Evolutionary conservation across 2,888 invertebrate genomes (phyloP).

Genomic region (Mesochorus sp.): DNA sequence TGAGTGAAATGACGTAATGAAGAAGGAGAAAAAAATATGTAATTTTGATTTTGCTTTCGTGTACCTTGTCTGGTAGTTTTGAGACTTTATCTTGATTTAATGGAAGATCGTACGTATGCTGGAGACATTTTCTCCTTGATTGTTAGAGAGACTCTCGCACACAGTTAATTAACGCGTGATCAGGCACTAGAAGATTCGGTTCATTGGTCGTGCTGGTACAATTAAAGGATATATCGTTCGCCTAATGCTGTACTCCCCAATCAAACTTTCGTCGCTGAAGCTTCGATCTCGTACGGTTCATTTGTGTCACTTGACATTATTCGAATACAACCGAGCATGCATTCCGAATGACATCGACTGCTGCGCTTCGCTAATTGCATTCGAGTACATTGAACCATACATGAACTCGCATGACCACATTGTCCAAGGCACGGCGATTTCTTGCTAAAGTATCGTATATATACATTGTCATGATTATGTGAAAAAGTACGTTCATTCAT

Average conservation of each 20-base stretch:
- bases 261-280: constrained; percentile 37
- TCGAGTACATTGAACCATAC: not conserved
- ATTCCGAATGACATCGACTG: constrained; percentile 13
- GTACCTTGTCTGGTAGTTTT: constrained; percentile 13
- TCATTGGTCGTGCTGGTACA: not conserved
- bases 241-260: constrained; percentile 11
- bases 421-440: not conserved
- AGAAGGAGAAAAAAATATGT: too few species aligned
- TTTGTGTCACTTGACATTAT: too few species aligned
- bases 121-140: constrained; percentile 4
- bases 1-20: too few species aligned
- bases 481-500: too few species aligned
- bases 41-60: too few species aligned
- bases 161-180: constrained; percentile 50
- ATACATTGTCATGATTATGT: too few species aligned
- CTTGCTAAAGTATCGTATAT: constrained; percentile 4
- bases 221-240: constrained; percentile 27
- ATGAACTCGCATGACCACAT: not conserved
- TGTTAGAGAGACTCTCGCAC: constrained; percentile 1
- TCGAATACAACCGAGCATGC: too few species aligned
- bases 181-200: constrained; percentile 40
- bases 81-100: constrained; percentile 51
- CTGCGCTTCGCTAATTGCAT: not conserved
- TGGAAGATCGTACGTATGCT: constrained; percentile 35
- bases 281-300: constrained; percentile 48